Base-by-base conservation (phyloP, 2,797 vertebrate genomes). In the Aeoliscus strigatus region DNA sequence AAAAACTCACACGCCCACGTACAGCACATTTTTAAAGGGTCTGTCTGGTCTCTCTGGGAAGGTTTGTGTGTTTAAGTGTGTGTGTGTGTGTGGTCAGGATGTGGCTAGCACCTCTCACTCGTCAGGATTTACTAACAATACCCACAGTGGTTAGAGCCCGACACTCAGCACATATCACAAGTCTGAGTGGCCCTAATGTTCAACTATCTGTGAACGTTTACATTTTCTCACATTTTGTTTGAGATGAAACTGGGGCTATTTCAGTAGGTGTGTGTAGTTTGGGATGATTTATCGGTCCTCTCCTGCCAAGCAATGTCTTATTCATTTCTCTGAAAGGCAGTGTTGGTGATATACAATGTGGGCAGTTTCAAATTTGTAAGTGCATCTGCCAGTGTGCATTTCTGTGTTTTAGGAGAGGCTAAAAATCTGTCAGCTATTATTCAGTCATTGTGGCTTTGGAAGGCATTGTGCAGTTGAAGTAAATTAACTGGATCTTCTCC, bases 21-120 rank as follows among this genome's bases (percentile, higher is more conserved):
- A n/a, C 40, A 28, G 23, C 13, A 27, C 48, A 52, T 8, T 44
- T 64, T 77, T 48, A 49, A 68, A 67, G 75, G 26, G 35, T 57
- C 64, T 63, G 58, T 34, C 14, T 37, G 42, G 37, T 54, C 41
- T 15, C 51, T 37, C 33, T 47, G 50, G 62, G 66, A 64, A 69
- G 47, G 21, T 10, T 9, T 27, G 27, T 27, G 64, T 68, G 66
- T 51, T 58, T 70, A 67, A 71, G 61, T 77, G 73, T 73, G 70
- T 73, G 73, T 51, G 60, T 77, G 75, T 75, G 66, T 86, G 73
- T 75, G 74, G 73, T 73, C 74, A 79, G 75, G 81, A 80, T 83
- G 80, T 75, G 75, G 75, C 55, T 67, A 54, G 66, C 73, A 68
- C 75, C 64, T 75, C 69, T 75, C 53, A 38, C 61, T 63, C 24